phyloP scores from a whole-genome alignment of 2,113 vertebrate genomes.

The Bungarus multicinctus region DNA sequence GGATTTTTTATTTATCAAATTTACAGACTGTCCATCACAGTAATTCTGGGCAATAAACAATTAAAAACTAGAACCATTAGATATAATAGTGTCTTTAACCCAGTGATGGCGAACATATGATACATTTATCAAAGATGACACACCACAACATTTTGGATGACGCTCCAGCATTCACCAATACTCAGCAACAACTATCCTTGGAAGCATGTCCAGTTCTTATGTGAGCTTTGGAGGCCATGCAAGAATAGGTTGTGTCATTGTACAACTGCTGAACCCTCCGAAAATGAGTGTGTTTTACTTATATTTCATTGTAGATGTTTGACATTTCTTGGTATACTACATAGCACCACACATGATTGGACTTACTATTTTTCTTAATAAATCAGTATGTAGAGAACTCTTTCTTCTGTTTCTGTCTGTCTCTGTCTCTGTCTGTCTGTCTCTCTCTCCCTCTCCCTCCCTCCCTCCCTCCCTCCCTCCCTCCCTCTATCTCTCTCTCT shows the following conservation, averaged over 20 bases:
- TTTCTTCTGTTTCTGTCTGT: neutral
- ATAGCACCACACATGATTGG: neutral
- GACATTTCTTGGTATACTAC: neutral
- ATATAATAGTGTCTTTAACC: neutral
- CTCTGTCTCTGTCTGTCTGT: rapidly evolving
- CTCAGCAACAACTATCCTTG: neutral
- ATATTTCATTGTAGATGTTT: neutral
- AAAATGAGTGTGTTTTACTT: neutral
- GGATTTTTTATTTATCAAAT: neutral
- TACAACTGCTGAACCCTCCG: neutral
- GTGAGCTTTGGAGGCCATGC: neutral
- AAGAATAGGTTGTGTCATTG: neutral
- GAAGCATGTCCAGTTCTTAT: neutral
- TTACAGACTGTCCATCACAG: neutral
- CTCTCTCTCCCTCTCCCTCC: too few species aligned
- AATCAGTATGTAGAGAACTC: neutral
- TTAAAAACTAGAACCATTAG: neutral
- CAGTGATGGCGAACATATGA: neutral
- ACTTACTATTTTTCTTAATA: neutral
- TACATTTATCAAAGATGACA: neutral
- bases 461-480: rapidly evolving
- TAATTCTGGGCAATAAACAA: neutral
- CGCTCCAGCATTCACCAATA: too few species aligned
- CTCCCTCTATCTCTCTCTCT: too few species aligned
- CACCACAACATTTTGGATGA: neutral